phyloP scores from a whole-genome alignment of 2,888 invertebrate species.

The Imbricaverruca yamaguchii region DNA sequence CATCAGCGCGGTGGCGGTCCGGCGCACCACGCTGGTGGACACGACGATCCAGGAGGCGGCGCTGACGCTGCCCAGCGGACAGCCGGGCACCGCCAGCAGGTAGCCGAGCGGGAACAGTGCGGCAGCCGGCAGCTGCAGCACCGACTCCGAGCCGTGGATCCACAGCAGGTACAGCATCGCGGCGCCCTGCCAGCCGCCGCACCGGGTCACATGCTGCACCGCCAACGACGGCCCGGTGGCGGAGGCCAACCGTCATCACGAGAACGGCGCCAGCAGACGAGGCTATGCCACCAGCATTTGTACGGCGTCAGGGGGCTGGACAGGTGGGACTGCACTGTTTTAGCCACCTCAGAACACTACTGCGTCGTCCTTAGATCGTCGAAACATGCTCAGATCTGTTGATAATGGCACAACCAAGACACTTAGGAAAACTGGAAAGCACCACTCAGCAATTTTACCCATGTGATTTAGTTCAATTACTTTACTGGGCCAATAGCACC shows the following conservation, averaged over 20 bases:
- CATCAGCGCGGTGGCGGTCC: not conserved
- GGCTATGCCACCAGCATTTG: too few relatives aligned
- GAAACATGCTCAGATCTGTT: not conserved
- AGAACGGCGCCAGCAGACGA: too few relatives aligned
- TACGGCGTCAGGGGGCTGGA: too few relatives aligned
- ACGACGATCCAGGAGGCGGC: conserved; percentile 3
- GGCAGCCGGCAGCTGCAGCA: conserved; percentile 10
- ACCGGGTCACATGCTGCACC: too few relatives aligned
- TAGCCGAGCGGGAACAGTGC: not conserved
- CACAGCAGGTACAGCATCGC: conserved; percentile 4
- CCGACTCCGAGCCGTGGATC: not conserved
- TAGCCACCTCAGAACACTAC: not conserved
- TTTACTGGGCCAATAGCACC: not conserved
- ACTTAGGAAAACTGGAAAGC: not conserved
- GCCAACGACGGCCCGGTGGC: too few relatives aligned
- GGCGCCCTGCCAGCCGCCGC: not conserved
- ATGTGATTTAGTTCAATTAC: too few relatives aligned
- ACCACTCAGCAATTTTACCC: too few relatives aligned
- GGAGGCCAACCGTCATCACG: too few relatives aligned
- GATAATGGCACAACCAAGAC: not conserved
- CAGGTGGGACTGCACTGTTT: not conserved
- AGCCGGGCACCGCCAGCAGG: conserved; percentile 11
- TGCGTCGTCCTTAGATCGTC: not conserved
- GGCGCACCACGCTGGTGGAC: not conserved
- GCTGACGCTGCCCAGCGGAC: not conserved